Evolutionary conservation across 2,113 vertebrate genomes (phyloP).

Genomic region (Eurystomus gularis): DNA sequence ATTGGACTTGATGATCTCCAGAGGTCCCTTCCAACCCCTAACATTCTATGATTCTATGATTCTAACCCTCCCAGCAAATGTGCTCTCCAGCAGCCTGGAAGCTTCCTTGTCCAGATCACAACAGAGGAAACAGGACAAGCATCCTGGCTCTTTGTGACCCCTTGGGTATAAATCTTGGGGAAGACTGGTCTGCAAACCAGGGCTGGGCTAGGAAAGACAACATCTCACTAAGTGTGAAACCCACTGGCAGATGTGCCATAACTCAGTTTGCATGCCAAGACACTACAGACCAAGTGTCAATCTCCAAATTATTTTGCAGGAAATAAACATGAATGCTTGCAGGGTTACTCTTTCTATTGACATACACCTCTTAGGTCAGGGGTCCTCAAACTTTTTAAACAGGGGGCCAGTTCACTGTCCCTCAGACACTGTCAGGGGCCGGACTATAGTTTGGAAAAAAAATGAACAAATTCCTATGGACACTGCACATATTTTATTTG

Average conservation of each 20-base stretch:
- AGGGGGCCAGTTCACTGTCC: too few species aligned
- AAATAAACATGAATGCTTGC: background rate
- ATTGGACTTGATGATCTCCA: too few species aligned
- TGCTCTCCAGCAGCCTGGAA: background rate
- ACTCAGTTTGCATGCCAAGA: background rate
- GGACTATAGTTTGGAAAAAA: too few species aligned
- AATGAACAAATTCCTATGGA: too few species aligned
- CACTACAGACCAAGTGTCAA: accelerated
- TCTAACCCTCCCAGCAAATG: accelerated
- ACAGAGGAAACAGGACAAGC: background rate
- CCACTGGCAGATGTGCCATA: background rate
- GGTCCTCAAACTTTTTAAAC: too few species aligned
- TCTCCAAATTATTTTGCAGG: background rate
- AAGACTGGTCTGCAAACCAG: background rate
- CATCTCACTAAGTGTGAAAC: background rate
- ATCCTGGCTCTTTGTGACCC: background rate
- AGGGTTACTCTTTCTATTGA: background rate
- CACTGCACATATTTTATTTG: too few species aligned
- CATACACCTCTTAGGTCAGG: too few species aligned
- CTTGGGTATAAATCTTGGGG: background rate
- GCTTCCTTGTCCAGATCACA: background rate
- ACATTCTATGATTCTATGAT: too few species aligned
- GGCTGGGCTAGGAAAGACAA: background rate
- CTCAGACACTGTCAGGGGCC: too few species aligned
- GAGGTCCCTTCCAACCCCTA: too few species aligned